Evolutionary conservation across 2,888 invertebrate species (phyloP).

Genomic region (Drosophila parthenogenetica): DNA sequence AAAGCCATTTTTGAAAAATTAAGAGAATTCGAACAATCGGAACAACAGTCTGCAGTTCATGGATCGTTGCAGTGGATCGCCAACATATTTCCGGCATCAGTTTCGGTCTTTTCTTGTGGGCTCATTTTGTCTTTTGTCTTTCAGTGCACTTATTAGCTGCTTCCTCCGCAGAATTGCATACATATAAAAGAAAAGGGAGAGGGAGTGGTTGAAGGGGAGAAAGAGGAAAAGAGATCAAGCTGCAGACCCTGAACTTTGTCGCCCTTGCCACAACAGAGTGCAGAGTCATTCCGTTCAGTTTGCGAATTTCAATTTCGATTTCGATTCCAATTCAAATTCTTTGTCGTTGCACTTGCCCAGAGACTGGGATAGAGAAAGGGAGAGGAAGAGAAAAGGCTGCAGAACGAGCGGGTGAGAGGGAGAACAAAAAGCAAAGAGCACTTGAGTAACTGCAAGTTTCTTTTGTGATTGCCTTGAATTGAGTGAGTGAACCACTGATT

Average conservation of each 20-base stretch:
- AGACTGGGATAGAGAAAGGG: not conserved
- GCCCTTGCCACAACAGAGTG: constrained; percentile 33
- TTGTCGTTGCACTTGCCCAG: constrained; percentile 42
- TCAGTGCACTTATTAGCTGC: constrained; percentile 71
- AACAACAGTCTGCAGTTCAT: constrained; percentile 2
- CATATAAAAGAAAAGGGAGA: constrained; percentile 44
- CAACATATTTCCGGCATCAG: constrained; percentile 69
- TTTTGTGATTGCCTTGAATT: constrained; percentile 53
- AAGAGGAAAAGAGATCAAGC: constrained; percentile 53
- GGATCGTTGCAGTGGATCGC: constrained; percentile 36
- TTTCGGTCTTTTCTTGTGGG: constrained; percentile 15
- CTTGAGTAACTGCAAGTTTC: constrained; percentile 46
- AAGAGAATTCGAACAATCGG: constrained; percentile 30
- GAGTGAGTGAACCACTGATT: constrained; percentile 69
- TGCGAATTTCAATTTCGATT: constrained; percentile 27
- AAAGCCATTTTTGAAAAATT: constrained; percentile 27
- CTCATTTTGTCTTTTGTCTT: constrained; percentile 50
- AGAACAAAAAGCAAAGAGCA: constrained; percentile 30
- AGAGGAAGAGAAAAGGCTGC: not conserved
- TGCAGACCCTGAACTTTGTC: constrained; percentile 74
- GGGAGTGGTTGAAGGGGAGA: constrained; percentile 32
- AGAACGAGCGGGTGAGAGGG: not conserved
- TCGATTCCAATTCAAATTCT: constrained; percentile 53
- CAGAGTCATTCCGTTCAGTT: constrained; percentile 31
- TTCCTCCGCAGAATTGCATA: constrained; percentile 58